Evolutionary conservation across 2,113 vertebrate species (phyloP), one percentile per base, ranked within the genome.

Genomic region (Paralichthys olivaceus): DNA sequence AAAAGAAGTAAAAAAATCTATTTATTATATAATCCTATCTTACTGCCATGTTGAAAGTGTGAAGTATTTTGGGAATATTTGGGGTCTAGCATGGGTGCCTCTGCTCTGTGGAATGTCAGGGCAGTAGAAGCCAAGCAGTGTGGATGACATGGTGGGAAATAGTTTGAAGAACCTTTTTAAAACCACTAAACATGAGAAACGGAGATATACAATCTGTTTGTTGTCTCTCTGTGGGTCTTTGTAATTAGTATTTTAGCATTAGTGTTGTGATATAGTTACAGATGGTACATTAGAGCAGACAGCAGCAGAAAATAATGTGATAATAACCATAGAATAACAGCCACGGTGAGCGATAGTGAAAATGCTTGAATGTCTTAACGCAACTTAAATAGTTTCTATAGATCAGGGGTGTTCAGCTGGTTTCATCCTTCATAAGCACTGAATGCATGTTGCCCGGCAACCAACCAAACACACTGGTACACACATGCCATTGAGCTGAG

Each of bases 401-500:
- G 60, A 47, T 81, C 63, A 73, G 40, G 37, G 43, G 32, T 26
- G 58, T 53, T n/a, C 76, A 69, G 55, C 58, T 84, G 72, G 40
- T 76, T 77, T 90, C 45, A 80, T 57, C 75, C 75, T 56, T 84
- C 64, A 81, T 55, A 57, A 75, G 79, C 7, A 17, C 64, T 64
- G 75, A 70, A 47, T 34, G 14, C 43, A 19, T 17, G 91, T 88
- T 84, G 56, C 90, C 64, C 7, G 11, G 91, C 86, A 90, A 91
- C 90, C 37, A 37, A 76, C 56, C 54, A 91, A 92, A 91, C 89
- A 55, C 22, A 0, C 53, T n/a, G 19, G 22, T 75, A 90, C 73
- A 88, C 82, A 87, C 87, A 93, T 90, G 77, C 89, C 91, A 77
- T 51, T 51, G 73, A 49, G 76, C 53, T 85, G 73, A 90, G 79